These are phyloP conservation scores for Luperina testacea DNA, from an alignment of 2,888 invertebrate genomes.

Conservation along the genomic window DNA sequence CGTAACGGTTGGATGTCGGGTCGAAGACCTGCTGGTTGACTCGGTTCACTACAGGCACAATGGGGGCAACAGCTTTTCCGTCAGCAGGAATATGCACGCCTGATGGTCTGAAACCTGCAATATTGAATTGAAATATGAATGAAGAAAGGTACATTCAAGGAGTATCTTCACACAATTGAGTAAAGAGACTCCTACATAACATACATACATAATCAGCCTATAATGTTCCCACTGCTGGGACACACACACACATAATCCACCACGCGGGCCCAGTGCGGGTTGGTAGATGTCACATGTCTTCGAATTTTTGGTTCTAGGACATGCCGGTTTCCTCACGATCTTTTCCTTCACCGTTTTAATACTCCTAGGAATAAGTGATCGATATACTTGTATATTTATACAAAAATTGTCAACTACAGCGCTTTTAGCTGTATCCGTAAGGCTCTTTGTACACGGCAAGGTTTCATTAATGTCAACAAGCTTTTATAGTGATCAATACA, in stretches of 20 bases:
- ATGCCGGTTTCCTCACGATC: too few species aligned
- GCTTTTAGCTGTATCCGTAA: neutral
- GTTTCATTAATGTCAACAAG: neutral
- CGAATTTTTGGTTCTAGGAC: too few species aligned
- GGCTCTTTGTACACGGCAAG: neutral
- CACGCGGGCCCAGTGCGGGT: too few species aligned
- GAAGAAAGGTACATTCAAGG: neutral
- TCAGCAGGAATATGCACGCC: slow-evolving; percentile 92
- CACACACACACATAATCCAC: too few species aligned
- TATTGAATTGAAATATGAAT: neutral
- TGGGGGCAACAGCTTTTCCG: slow-evolving; percentile 86
- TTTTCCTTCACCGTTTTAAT: too few species aligned
- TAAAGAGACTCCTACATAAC: neutral
- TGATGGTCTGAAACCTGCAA: slow-evolving; percentile 90
- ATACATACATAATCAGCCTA: too few species aligned
- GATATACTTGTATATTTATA: neutral
- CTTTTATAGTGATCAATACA: too few species aligned
- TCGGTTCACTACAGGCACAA: slow-evolving; percentile 65
- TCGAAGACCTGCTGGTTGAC: slow-evolving; percentile 69
- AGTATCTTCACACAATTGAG: neutral
- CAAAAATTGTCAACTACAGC: neutral
- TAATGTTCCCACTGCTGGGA: too few species aligned
- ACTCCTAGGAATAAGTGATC: neutral
- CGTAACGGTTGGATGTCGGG: slow-evolving; percentile 75
- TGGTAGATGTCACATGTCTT: too few species aligned